Conservation (phyloP, 1,140 invertebrate genomes). For the Epicauta chinensis region DNA sequence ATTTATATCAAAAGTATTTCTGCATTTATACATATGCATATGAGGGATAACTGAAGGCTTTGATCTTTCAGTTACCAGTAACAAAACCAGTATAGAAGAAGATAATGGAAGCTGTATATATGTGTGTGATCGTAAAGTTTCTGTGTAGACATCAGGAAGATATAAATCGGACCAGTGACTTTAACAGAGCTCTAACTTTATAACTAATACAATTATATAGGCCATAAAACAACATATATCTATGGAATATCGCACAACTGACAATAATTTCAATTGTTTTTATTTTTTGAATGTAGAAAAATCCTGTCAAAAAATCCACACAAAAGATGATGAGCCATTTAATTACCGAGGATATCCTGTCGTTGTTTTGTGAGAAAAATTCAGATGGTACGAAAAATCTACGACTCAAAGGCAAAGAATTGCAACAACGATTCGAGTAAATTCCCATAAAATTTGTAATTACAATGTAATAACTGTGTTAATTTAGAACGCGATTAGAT, state of each 20-base stretch:
- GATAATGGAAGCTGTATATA: conserved; percentile 26
- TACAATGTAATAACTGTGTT: neutral
- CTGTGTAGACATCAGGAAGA: conserved; percentile 31
- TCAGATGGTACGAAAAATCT: conserved; percentile 40
- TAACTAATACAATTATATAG: conserved; percentile 26
- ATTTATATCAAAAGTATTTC: too few relatives aligned
- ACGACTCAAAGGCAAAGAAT: conserved; percentile 37
- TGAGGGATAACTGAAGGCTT: too few relatives aligned
- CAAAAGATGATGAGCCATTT: neutral
- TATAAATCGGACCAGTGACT: conserved; percentile 33
- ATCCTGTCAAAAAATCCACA: neutral
- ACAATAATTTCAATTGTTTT: too few relatives aligned
- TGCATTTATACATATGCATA: too few relatives aligned
- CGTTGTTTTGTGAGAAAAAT: conserved; percentile 40
- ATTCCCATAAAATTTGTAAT: neutral
- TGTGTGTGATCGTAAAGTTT: conserved; percentile 26
- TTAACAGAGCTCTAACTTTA: conserved; percentile 29
- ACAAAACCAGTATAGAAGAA: too few relatives aligned
- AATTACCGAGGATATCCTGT: conserved; percentile 34
- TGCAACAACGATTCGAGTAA: conserved; percentile 34
- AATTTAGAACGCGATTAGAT: conserved; percentile 37
- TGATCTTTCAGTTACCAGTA: too few relatives aligned
- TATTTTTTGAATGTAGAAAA: too few relatives aligned
- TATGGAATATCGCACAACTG: too few relatives aligned
- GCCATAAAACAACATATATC: conserved; percentile 13